Evolutionary conservation across 2,797 vertebrate genomes (phyloP).

Genomic region (Cryptoprocta ferox): DNA sequence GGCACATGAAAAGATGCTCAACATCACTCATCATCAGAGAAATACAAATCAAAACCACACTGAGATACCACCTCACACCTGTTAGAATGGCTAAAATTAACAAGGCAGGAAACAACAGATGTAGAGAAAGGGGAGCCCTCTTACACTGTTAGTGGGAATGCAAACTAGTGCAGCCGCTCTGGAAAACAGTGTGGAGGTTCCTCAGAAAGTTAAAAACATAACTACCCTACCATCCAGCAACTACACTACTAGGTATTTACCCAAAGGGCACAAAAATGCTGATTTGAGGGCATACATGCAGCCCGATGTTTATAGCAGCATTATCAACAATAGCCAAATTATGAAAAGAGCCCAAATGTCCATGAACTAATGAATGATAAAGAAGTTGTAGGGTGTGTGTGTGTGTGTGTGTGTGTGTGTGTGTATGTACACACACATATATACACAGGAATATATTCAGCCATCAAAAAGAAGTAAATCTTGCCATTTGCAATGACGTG

Average conservation of each 20-base stretch:
- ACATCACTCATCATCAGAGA: neutral
- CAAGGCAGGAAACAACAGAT: neutral
- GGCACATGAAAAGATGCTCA: neutral
- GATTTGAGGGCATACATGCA: neutral
- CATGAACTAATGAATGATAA: neutral
- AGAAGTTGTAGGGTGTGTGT: neutral
- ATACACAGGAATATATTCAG: neutral
- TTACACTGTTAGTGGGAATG: neutral
- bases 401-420: no score
- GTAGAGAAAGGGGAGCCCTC: neutral
- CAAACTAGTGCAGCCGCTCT: neutral
- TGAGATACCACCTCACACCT: neutral
- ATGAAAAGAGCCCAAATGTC: neutral
- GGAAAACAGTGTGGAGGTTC: neutral
- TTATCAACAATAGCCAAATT: neutral
- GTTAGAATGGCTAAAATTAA: neutral
- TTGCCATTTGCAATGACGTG: neutral
- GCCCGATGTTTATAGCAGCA: neutral
- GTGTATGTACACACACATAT: neutral
- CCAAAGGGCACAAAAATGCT: neutral
- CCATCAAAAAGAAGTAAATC: neutral
- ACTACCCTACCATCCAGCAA: neutral
- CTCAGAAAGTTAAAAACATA: neutral
- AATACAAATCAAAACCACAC: neutral
- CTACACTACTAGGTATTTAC: neutral